Base-by-base conservation (phyloP, 2,113 vertebrate species). In the Oophaga pumilio region DNA sequence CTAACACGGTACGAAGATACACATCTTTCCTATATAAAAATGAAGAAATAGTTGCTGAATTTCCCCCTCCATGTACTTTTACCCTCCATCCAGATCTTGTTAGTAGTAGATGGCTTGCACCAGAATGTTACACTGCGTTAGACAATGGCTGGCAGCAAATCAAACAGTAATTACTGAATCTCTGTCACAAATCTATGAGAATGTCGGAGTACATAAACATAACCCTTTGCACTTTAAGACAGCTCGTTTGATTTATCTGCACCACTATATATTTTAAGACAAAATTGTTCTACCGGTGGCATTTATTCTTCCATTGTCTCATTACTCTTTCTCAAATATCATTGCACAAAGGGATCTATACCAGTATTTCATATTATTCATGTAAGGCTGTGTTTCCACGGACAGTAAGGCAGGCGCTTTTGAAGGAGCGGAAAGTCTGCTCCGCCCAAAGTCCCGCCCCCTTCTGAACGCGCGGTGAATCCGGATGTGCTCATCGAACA, bases 101-200 rank as follows among this genome's bases (percentile, higher is more conserved):
- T 80, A 59, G 14, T 28, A 20, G 57, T 33, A 82, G 60, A 49
- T 64, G 28, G 59, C 79, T 62, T 28, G n/a, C 28, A 33, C 28
- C 79, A 64, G 6, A 66, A 17, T 82, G 80, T 82, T 50, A 43
- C 22, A 24, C 60, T 66, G 28, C 66, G 60, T 82, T 66, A 82
- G 66, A 82, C 80, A 82, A 82, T 82, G 79, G 33, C 80, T 82
- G 80, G 80, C 59, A 50, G 80, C 33, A 60, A 66, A 64, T 82
- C 80, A 82, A 66, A 66, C 60, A 82, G 60, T 66, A 82, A 82
- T 82, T 82, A 82, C 80, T 82, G 80, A 82, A 52, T 82, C 60
- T 6, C 80, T 52, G 80, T 82, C 80, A 66, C 60, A 43, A 82
- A 82, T 10, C 2, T 50, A 82, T 82, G 80, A 82, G 80, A 82